Conservation (phyloP, 1,140 invertebrate genomes). For the Steinernema feltiae region DNA sequence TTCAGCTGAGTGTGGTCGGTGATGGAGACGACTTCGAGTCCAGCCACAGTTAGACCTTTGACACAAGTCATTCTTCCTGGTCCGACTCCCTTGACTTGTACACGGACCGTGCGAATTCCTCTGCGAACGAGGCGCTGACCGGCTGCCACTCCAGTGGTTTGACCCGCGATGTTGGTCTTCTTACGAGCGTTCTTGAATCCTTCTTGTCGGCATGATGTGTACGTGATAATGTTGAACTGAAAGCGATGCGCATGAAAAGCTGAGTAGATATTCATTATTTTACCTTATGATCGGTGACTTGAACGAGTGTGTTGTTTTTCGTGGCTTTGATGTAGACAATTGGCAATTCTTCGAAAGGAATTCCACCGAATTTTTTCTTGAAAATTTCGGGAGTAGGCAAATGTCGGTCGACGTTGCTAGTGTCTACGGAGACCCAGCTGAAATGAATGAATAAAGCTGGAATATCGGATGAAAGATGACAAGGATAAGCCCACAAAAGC, state of each 20-base stretch:
- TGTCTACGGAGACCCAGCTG: conserved; percentile 43
- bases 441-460: too few relatives aligned
- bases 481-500: not conserved
- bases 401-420: conserved; percentile 38
- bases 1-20: conserved; percentile 79
- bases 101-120: conserved; percentile 61
- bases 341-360: conserved; percentile 46
- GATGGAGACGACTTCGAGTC: conserved; percentile 78
- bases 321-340: conserved; percentile 54
- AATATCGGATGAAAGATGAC: not conserved
- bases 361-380: conserved; percentile 44
- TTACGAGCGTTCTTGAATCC: conserved; percentile 90
- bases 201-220: conserved; percentile 75
- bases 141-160: conserved; percentile 77
- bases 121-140: conserved; percentile 59
- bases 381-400: conserved; percentile 48
- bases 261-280: not conserved
- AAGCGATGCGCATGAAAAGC: not conserved
- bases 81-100: conserved; percentile 55
- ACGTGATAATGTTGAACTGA: conserved; percentile 49
- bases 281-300: conserved; percentile 45
- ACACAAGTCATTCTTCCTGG: conserved; percentile 67
- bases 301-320: conserved; percentile 52
- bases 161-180: conserved; percentile 89
- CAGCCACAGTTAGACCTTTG: conserved; percentile 82